phyloP scores from a whole-genome alignment of 2,888 invertebrate species.

The Metopia argyrocephala region DNA sequence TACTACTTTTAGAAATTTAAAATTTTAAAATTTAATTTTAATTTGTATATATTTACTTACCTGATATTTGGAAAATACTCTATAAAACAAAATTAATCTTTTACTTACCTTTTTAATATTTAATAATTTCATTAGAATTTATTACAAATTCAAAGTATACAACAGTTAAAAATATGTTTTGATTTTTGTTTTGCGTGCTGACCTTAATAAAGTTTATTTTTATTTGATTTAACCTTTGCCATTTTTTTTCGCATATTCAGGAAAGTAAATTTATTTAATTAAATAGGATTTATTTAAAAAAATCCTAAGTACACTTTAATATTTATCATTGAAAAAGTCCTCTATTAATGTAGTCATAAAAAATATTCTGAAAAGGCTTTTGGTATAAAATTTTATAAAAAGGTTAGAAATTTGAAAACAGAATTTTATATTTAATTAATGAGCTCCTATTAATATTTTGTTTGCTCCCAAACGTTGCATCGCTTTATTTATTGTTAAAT shows the following conservation, averaged over 20 bases:
- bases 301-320: background rate
- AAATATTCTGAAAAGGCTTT: background rate
- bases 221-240: background rate
- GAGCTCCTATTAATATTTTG: too few species aligned
- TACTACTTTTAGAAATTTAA: background rate
- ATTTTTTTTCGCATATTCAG: background rate
- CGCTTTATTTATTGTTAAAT: too few species aligned
- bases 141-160: background rate
- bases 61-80: background rate
- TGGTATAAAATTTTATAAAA: too few species aligned
- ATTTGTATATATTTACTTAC: background rate
- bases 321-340: background rate
- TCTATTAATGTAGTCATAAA: background rate
- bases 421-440: too few species aligned
- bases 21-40: background rate
- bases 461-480: too few species aligned
- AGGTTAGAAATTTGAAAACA: too few species aligned
- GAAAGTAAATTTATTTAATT: conserved; percentile 13
- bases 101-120: background rate
- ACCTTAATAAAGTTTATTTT: conserved; percentile 42
- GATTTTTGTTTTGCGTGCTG: conserved; percentile 44
- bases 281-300: background rate
- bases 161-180: conserved; percentile 23
- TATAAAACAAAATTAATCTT: background rate
- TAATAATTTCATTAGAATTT: background rate